A percentile compares a stretch with the other conserved stretches of the same genome.
These are phyloP conservation scores for Herminia tarsipennalis DNA, from an alignment of 2,888 invertebrate genomes.

Conservation along the genomic window DNA sequence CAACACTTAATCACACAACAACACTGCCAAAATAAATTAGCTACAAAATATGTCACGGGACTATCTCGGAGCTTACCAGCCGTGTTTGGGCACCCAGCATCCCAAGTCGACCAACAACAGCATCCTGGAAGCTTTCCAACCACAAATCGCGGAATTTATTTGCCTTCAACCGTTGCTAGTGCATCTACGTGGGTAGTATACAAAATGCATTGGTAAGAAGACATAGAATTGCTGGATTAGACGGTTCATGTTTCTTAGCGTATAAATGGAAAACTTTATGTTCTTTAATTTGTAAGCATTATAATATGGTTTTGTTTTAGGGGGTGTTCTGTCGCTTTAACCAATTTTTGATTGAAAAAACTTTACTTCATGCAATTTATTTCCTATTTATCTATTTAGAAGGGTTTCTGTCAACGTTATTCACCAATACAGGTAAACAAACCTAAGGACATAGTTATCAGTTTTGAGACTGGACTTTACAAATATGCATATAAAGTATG, in stretches of 20 bases:
- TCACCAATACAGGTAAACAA: no score
- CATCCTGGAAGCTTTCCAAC: constrained; percentile 79
- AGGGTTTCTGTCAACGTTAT: no score
- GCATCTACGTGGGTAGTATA: constrained; percentile 76
- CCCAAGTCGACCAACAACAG: constrained; percentile 64
- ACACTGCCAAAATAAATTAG: constrained; percentile 33
- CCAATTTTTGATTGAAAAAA: no score
- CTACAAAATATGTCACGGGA: constrained; percentile 36
- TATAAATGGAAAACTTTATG: not conserved
- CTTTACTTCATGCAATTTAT: no score
- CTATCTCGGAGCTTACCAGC: constrained; percentile 41
- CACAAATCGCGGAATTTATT: constrained; percentile 82
- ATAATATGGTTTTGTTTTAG: no score
- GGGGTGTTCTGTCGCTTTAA: no score
- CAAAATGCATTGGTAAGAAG: constrained; percentile 57
- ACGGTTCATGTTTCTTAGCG: not conserved
- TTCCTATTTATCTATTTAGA: no score
- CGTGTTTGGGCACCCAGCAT: constrained; percentile 49
- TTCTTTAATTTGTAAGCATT: no score
- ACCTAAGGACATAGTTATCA: no score
- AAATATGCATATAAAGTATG: no score
- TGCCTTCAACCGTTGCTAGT: constrained; percentile 75
- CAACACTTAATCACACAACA: constrained; percentile 14
- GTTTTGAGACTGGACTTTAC: no score
- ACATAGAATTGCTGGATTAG: constrained; percentile 41